phyloP scores from a whole-genome alignment of 2,888 invertebrate species.

The Nomada flava region DNA sequence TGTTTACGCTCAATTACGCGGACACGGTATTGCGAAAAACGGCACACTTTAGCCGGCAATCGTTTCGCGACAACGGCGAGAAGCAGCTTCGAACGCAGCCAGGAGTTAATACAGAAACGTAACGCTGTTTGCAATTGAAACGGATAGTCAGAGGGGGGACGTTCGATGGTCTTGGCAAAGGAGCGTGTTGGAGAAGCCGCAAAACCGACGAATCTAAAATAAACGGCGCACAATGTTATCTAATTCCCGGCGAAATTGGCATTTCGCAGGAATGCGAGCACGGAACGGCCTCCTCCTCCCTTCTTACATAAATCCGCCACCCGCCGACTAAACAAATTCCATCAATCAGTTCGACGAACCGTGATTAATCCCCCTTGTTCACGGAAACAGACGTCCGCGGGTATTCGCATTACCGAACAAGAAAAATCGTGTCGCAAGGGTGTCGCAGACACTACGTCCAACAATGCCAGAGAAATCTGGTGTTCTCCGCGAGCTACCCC shows the following conservation, averaged over 20 bases:
- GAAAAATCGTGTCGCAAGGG: no score
- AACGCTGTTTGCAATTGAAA: not conserved
- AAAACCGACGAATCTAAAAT: conserved; percentile 64
- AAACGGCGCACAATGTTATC: conserved; percentile 72
- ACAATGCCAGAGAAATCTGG: no score
- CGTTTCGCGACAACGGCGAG: conserved; percentile 10
- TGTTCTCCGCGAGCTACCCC: no score
- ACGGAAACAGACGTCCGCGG: not conserved
- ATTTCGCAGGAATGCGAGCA: conserved; percentile 69
- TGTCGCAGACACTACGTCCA: no score
- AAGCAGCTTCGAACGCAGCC: conserved; percentile 5
- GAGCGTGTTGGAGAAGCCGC: conserved; percentile 23
- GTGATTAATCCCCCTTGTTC: not conserved
- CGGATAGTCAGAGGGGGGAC: conserved; percentile 9
- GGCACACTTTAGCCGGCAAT: conserved; percentile 31
- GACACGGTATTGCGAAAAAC: conserved; percentile 26
- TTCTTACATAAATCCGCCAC: conserved; percentile 43
- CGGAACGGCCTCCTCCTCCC: conserved; percentile 35
- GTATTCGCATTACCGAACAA: no score
- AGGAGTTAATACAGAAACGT: not conserved
- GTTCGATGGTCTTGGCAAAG: conserved; percentile 34
- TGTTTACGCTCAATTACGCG: conserved; percentile 34
- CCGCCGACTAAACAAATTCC: conserved; percentile 2
- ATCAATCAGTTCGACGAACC: conserved; percentile 10
- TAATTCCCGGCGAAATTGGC: conserved; percentile 72